Base-by-base conservation (phyloP, 1,140 invertebrate genomes). In the Calycopis cecrops region DNA sequence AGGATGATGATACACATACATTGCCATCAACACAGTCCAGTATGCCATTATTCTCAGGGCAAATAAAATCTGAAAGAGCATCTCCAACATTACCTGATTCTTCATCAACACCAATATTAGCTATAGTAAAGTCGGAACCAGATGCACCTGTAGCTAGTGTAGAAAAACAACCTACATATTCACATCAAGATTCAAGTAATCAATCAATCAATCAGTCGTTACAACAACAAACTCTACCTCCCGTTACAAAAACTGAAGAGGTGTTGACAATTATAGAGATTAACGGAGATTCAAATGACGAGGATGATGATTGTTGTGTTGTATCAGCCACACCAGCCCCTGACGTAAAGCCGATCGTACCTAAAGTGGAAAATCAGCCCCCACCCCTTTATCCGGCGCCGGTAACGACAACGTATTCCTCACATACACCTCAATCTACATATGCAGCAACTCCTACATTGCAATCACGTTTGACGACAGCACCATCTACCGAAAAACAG, bases 251-350 rank as follows among this genome's bases (percentile, higher is more conserved):
- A 64, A 71, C 61, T 12, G 81, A 84, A 63, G 75, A 79, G 35
- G 52, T 55, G 10, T 52, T 80, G 14, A 78, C 83, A 7, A 70
- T 87, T 35, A 87, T 87, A 48, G 84, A 87, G 69, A 87, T 87
- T 28, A 85, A 87, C 59, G 79, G 84, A 18, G 84, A 87, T 68
- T 87, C 84, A 9, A 79, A 79, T 58, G 84, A 87, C 52, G 84
- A 85, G 58, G 84, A 87, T 40, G 84, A 87, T 50, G 84, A 87
- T 61, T 87, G 84, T 53, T 87, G 84, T 55, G 84, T 87, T 6
- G 81, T 87, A 9, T 87, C 84, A 0, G 71, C 83, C 7, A 85
- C 83, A 9, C 83, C 83, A 1, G 83, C 81, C 9, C 70, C 77
- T 9, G 81, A 85, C 54, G 55, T 83, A 9, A 86, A 86, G 52